These are phyloP conservation scores for Stenurella melanura DNA, from an alignment of 2,888 invertebrate genomes.

Conservation along the genomic window DNA sequence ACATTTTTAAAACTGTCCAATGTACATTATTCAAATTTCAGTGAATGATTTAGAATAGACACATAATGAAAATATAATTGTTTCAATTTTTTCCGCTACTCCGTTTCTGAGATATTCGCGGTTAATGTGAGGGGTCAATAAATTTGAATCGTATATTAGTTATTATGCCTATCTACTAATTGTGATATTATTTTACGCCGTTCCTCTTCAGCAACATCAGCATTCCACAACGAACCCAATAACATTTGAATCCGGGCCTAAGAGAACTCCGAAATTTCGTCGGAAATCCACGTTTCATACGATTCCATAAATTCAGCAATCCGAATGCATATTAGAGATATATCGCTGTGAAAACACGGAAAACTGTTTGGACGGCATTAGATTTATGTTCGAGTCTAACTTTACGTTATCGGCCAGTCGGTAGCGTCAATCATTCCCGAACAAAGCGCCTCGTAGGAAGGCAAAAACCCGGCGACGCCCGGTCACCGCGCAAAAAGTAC, in stretches of 20 bases:
- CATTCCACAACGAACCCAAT: neutral
- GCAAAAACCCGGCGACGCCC: conserved; percentile 46
- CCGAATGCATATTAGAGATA: conserved; percentile 65
- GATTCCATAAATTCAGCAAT: conserved; percentile 46
- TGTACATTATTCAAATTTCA: too few species aligned
- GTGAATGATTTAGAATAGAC: too few species aligned
- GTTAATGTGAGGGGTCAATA: too few species aligned
- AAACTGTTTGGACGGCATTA: conserved; percentile 59
- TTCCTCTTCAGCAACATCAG: neutral
- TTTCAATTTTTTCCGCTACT: too few species aligned
- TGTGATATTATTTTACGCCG: neutral
- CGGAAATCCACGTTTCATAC: neutral
- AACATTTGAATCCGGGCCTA: neutral
- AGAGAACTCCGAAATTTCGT: neutral
- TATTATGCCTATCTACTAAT: too few species aligned
- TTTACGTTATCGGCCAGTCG: conserved; percentile 62
- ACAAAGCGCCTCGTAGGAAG: conserved; percentile 54
- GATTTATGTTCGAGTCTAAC: conserved; percentile 63
- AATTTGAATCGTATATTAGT: too few species aligned
- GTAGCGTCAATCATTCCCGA: conserved; percentile 61
- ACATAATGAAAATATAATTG: too few species aligned
- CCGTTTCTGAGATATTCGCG: too few species aligned
- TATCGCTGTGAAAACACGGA: conserved; percentile 58
- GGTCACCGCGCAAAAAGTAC: conserved; percentile 43
- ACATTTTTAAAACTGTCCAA: too few species aligned